A percentile compares a stretch with the other conserved stretches of the same genome.
Evolutionary conservation across 2,113 vertebrate genomes (phyloP).

Genomic region (Alosa alosa): DNA sequence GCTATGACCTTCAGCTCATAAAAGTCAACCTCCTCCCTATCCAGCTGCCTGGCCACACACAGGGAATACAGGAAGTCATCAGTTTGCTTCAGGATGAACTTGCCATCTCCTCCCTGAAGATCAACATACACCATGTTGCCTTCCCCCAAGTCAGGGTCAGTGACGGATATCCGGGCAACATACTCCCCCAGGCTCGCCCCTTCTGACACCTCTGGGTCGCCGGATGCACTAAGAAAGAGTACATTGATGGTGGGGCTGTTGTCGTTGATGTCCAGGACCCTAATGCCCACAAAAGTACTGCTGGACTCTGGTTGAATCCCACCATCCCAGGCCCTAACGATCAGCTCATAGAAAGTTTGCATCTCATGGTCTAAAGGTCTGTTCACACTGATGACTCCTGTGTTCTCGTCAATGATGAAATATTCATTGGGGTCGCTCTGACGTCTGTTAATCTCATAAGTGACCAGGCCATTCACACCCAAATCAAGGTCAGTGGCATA

Average conservation of each 20-base stretch:
- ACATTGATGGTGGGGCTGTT: constrained; percentile 80
- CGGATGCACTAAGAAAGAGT: constrained; percentile 82
- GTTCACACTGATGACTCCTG: constrained; percentile 75
- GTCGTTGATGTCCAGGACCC: constrained; percentile 86
- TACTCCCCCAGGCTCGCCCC: constrained; percentile 77
- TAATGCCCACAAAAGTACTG: constrained; percentile 77
- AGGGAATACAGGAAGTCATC: constrained; percentile 78
- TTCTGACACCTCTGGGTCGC: constrained; percentile 77
- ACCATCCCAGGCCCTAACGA: constrained; percentile 80
- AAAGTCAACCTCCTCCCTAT: constrained; percentile 76
- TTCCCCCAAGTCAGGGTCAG: constrained; percentile 77
- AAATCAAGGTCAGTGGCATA: constrained; percentile 81
- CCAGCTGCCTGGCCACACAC: constrained; percentile 75
- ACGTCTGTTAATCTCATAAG: constrained; percentile 75
- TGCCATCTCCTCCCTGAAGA: constrained; percentile 70
- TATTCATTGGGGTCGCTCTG: constrained; percentile 67
- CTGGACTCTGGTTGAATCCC: constrained; percentile 80
- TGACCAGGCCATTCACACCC: constrained; percentile 76
- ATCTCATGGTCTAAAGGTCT: constrained; percentile 81
- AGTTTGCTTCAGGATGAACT: constrained; percentile 69
- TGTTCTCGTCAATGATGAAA: constrained; percentile 78
- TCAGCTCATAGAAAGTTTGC: constrained; percentile 77
- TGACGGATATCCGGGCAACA: constrained; percentile 83
- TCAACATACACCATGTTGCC: constrained; percentile 55
- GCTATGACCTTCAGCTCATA: constrained; percentile 79